These are phyloP conservation scores for Portevinia maculata DNA, from an alignment of 2,888 invertebrate species.

Conservation along the genomic window DNA sequence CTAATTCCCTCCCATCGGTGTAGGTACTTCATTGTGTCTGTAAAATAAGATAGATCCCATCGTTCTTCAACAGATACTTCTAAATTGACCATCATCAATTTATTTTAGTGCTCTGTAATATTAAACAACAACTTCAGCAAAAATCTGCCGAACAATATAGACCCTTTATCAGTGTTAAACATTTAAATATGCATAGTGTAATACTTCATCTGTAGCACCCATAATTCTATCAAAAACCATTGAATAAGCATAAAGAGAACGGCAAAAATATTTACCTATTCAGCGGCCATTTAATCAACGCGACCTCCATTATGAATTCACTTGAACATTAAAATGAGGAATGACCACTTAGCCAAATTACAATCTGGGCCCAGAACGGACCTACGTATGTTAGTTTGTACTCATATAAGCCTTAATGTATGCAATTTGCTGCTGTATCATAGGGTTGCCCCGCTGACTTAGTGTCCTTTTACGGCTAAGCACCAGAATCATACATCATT, in stretches of 20 bases:
- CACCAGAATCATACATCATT: conserved; percentile 64
- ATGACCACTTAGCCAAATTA: conserved; percentile 83
- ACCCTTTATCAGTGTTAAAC: conserved; percentile 16
- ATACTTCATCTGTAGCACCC: conserved; percentile 25
- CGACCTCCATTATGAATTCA: conserved; percentile 79
- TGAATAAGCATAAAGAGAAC: conserved; percentile 63
- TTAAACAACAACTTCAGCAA: conserved; percentile 6
- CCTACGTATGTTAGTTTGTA: conserved; percentile 18
- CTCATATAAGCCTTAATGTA: conserved; percentile 64
- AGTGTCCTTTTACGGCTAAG: conserved; percentile 30
- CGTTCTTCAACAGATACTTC: no score
- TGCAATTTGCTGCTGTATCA: conserved; percentile 64
- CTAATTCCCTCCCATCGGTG: no score
- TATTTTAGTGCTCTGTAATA: background rate
- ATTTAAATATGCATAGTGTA: conserved; percentile 5
- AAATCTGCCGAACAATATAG: conserved; percentile 5
- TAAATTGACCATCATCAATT: background rate
- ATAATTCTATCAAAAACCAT: conserved; percentile 45
- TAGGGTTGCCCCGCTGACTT: conserved; percentile 52
- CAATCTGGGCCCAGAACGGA: conserved; percentile 77
- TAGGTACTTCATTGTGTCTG: no score
- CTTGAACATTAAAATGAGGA: conserved; percentile 82
- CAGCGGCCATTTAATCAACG: conserved; percentile 74
- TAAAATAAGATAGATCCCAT: no score
- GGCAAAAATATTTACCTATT: conserved; percentile 68